A percentile compares a stretch with the other conserved stretches of the same genome.
Conservation (phyloP, 2,888 invertebrate genomes). For the Spicauda simplicius region DNA sequence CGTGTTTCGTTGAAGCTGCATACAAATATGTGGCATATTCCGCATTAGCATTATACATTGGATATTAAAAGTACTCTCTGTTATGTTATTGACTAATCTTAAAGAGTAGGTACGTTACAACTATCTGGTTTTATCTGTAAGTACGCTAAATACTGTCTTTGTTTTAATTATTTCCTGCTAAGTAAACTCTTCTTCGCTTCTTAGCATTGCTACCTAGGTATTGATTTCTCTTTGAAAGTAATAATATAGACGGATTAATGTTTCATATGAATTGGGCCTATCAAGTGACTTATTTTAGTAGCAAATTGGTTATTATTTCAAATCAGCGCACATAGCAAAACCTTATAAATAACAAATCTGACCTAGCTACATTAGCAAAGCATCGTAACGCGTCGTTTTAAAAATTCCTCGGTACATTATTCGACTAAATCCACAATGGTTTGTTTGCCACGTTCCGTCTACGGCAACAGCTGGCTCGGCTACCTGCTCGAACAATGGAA, state of each 20-base stretch:
- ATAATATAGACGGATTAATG: no score
- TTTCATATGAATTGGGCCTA: neutral
- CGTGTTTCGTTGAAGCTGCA: neutral
- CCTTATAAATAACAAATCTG: conserved; percentile 11
- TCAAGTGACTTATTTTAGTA: neutral
- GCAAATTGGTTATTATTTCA: neutral
- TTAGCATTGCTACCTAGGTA: no score
- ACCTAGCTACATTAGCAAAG: conserved; percentile 8
- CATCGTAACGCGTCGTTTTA: conserved; percentile 52
- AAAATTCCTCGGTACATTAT: conserved; percentile 55
- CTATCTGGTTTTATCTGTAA: no score
- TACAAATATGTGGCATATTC: no score
- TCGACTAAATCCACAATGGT: conserved; percentile 59
- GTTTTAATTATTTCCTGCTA: no score
- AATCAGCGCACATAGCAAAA: neutral
- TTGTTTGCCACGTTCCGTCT: conserved; percentile 63
- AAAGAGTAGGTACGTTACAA: no score
- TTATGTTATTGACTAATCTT: no score
- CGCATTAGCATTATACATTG: neutral
- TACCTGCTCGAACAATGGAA: conserved; percentile 78
- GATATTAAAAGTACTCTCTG: no score
- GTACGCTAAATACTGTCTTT: no score
- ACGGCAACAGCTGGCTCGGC: conserved; percentile 70
- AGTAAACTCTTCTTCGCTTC: no score
- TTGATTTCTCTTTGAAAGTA: no score